phyloP scores from a whole-genome alignment of 92 coral and sea anemone genomes.

The Phenganax subtilis region DNA sequence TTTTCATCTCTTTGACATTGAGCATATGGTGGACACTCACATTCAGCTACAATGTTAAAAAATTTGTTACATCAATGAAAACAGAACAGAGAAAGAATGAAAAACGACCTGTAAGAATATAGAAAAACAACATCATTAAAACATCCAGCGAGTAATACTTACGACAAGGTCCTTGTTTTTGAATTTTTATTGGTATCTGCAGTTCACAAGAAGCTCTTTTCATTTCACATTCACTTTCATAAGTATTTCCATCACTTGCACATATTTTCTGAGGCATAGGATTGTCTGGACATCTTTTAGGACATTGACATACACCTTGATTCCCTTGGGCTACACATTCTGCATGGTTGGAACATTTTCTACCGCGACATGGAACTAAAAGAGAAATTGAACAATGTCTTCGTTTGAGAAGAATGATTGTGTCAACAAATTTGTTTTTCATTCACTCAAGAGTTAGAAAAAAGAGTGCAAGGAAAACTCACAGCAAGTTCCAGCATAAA shows the following conservation, averaged over 20 bases:
- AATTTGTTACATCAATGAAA: no score
- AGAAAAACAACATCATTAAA: no score
- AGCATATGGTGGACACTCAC: no score
- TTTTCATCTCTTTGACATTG: not conserved
- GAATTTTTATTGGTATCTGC: slow-evolving; percentile 17
- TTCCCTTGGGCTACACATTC: slow-evolving; percentile 19
- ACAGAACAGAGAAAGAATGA: no score
- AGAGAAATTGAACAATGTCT: no score
- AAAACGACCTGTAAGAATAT: no score
- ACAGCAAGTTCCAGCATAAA: not conserved
- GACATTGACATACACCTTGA: slow-evolving; percentile 18
- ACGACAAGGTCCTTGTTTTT: slow-evolving; percentile 15
- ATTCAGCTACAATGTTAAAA: no score
- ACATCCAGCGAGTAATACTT: not conserved
- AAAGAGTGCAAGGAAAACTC: not conserved
- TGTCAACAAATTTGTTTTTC: no score
- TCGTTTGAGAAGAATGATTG: no score
- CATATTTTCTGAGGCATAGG: not conserved
- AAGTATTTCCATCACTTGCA: slow-evolving; percentile 34
- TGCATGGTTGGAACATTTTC: no score
- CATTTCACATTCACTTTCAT: slow-evolving; percentile 28
- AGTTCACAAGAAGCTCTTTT: slow-evolving; percentile 39
- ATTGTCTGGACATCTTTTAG: not conserved
- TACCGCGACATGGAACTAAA: no score
- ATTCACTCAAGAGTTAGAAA: no score